These are phyloP conservation scores for Sinodicranocentrus sp. DNA, from an alignment of 2,888 invertebrate genomes.

Conservation along the genomic window DNA sequence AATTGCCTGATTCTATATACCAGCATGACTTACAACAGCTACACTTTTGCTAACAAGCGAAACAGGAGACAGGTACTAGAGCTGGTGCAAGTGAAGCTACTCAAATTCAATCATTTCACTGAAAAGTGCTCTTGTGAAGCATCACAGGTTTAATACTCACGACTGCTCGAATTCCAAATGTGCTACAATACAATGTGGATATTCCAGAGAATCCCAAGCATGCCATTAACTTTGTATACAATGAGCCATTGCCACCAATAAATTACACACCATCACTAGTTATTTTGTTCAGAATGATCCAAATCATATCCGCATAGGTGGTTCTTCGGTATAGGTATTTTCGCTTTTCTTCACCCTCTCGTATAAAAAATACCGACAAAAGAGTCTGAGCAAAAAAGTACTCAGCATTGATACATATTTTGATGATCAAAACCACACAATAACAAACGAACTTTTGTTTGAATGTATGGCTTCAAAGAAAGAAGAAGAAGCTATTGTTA, in stretches of 20 bases:
- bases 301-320: conserved; percentile 40
- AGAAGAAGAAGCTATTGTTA: neutral
- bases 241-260: conserved; percentile 39
- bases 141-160: conserved; percentile 35
- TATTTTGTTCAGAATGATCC: conserved; percentile 32
- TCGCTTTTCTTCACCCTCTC: conserved; percentile 13
- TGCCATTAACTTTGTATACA: conserved; percentile 37
- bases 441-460: neutral
- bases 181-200: neutral
- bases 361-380: conserved; percentile 55
- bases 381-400: conserved; percentile 21
- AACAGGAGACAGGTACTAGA: too few species aligned
- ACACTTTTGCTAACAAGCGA: neutral
- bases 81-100: too few species aligned
- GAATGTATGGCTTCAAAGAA: neutral
- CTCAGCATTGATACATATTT: neutral
- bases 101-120: conserved; percentile 13
- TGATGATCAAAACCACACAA: neutral
- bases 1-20: neutral
- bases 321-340: conserved; percentile 21
- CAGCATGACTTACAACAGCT: neutral
- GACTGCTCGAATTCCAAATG: conserved; percentile 7
- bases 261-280: conserved; percentile 39
- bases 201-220: conserved; percentile 41
- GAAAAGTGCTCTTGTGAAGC: neutral